Percentiles rank a stretch among this genome's conserved stretches.
Evolutionary conservation across 1,140 invertebrate species (phyloP).

Genomic region (Macrobrachium nipponense): DNA sequence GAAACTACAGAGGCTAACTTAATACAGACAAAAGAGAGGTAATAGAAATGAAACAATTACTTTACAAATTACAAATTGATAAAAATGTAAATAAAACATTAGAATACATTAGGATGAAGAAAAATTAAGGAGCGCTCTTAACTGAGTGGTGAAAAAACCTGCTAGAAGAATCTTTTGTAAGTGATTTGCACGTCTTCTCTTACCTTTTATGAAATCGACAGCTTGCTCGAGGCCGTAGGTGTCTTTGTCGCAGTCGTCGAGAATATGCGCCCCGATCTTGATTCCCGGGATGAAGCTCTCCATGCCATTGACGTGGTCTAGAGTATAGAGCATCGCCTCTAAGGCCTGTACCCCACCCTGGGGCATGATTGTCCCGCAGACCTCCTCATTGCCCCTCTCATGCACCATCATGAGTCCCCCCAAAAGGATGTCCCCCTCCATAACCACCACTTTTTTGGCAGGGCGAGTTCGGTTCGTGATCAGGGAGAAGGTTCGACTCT

Average conservation of each 20-base stretch:
- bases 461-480: slow-evolving; percentile 75
- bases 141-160: background rate
- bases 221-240: slow-evolving; percentile 96
- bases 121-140: background rate
- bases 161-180: background rate
- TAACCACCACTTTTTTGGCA: slow-evolving; percentile 84
- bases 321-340: slow-evolving; percentile 91
- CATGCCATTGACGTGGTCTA: slow-evolving; percentile 83
- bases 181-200: slow-evolving; percentile 65
- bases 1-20: too few relatives aligned
- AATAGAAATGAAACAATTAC: too few relatives aligned
- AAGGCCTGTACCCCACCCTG: slow-evolving; percentile 90
- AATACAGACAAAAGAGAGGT: too few relatives aligned
- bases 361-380: slow-evolving; percentile 93
- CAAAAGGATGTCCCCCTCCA: slow-evolving; percentile 85
- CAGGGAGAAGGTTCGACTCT: too few relatives aligned
- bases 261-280: slow-evolving; percentile 85
- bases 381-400: slow-evolving; percentile 82
- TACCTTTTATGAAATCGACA: slow-evolving; percentile 97
- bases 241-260: slow-evolving; percentile 97
- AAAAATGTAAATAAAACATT: too few relatives aligned
- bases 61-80: too few relatives aligned
- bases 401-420: slow-evolving; percentile 97
- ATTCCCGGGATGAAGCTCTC: slow-evolving; percentile 79
- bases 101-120: too few relatives aligned